phyloP scores from a whole-genome alignment of 1,140 invertebrate genomes.

The Ectropis grisescens region DNA sequence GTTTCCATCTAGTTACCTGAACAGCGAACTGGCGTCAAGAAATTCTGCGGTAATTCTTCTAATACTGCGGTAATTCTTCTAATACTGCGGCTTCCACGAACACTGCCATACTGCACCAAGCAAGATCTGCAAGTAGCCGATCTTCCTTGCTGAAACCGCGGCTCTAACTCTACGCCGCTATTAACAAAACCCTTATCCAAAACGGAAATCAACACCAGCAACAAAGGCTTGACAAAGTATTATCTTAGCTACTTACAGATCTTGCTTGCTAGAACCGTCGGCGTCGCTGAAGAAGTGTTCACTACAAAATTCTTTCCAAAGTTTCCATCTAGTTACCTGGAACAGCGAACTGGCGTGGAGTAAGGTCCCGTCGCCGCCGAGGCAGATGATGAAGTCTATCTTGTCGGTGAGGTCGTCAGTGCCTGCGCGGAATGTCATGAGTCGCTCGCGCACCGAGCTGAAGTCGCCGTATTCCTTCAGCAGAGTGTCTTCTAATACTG shows the following conservation, averaged over 20 bases:
- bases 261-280: too few relatives aligned
- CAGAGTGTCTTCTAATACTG: conserved; percentile 86
- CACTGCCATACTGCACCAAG: too few relatives aligned
- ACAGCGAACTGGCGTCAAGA: conserved; percentile 93
- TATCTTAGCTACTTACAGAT: too few relatives aligned
- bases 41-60: conserved; percentile 81
- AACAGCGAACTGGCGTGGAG: conserved; percentile 95
- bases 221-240: too few relatives aligned
- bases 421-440: conserved; percentile 93
- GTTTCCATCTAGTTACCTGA: conserved; percentile 72
- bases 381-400: conserved; percentile 96
- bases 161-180: too few relatives aligned
- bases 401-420: conserved; percentile 91
- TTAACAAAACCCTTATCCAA: too few relatives aligned
- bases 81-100: too few relatives aligned
- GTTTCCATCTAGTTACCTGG: conserved; percentile 47
- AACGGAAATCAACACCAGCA: too few relatives aligned
- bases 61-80: conserved; percentile 82
- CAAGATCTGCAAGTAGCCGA: too few relatives aligned
- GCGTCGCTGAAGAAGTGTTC: too few relatives aligned
- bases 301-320: too few relatives aligned
- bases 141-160: too few relatives aligned
- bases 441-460: conserved; percentile 80
- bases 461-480: conserved; percentile 82
- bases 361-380: conserved; percentile 97